Evolutionary conservation across 2,113 vertebrate genomes (phyloP), one percentile per base, ranked within the genome.

Genomic region (Sapajus apella): DNA sequence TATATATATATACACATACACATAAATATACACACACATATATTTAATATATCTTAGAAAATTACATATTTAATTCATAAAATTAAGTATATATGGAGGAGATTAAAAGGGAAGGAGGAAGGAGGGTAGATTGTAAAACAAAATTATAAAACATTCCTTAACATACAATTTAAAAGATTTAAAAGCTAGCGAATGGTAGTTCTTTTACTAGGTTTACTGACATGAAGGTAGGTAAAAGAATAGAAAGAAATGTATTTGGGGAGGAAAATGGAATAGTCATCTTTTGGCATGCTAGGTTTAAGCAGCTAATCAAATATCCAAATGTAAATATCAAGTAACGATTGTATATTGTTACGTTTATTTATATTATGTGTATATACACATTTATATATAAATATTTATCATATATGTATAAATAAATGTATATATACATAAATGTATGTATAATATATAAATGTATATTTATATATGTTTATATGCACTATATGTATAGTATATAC

Each of bases 1-100:
- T 1, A 18, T 3, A 68, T 8, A 16, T 3, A 58, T 1, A 47
- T 45, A 3, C 3, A 68, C 11, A 16, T 3, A 58, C 2, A 58
- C 20, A 58, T 9, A 61, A 7, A 32, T 35, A 35, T 68, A 68
- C 1, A 68, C 32, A 68, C 16, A 68, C 0, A 35, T n/a, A 18
- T 35, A n/a, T 17, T 68, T 68, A 12, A 35, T 18, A 66, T 32
- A 68, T 68, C 2, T 32, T n/a, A 68, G 7, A n/a, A 32, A 68
- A 68, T 68, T 68, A 68, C 32, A 68, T 68, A 18, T 68, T 14
- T 16, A n/a, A 35, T 68, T 35, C 6, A 68, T 68, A 68, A 18
- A 68, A 68, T 68, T 68, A 68, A 64, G 27, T 43, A 10, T 70
- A 13, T 55, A 12, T 47, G 88, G 47, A 56, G 5, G 43, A 21